Evolutionary conservation across 2,113 vertebrate species (phyloP), one percentile per base, ranked within the genome.

Genomic region (Thunnus thynnus): DNA sequence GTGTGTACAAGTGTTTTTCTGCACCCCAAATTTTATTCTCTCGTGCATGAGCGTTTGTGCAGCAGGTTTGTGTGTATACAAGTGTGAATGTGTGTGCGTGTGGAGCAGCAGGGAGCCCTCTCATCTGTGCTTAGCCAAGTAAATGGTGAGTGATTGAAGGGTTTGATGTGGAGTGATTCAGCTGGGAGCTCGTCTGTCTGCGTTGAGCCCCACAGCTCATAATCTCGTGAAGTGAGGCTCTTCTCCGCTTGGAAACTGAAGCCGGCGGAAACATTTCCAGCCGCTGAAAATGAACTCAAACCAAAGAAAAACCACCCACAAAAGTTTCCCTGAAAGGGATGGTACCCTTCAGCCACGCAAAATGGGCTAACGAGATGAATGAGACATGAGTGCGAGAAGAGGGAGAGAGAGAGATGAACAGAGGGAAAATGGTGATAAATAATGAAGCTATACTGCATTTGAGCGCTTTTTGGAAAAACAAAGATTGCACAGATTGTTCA

Each of bases 111-210:
- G 85, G 90, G 66, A 83, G 72, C 76, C 83, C 83, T 92, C 92
- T 92, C 90, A 92, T 92, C 86, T 87, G 86, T 84, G 87, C 91
- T 93, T 89, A 94, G 86, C 87, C 87, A 84, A 87, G 90, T 94
- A 92, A 93, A 92, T 89, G 87, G 84, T 64, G 85, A 90, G 88
- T 91, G 93, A 93, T 89, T 92, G 90, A 92, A 84, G 87, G 91
- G 92, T 89, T 93, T 93, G 93, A 93, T 92, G 88, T 93, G 80
- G 52, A 73, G 83, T 50, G 85, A 91, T 90, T 92, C 93, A 90
- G 84, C 85, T 89, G 93, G 92, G 92, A 92, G 76, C 88, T 83
- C 52, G 85, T 77, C 87, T 90, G 91, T 78, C 89, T 91, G 88
- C 57, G 52, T 82, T 44, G 82, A 86, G 85, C 86, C 76, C 85